These are phyloP conservation scores for Chirona hameri DNA, from an alignment of 2,888 invertebrate genomes.

Conservation along the genomic window DNA sequence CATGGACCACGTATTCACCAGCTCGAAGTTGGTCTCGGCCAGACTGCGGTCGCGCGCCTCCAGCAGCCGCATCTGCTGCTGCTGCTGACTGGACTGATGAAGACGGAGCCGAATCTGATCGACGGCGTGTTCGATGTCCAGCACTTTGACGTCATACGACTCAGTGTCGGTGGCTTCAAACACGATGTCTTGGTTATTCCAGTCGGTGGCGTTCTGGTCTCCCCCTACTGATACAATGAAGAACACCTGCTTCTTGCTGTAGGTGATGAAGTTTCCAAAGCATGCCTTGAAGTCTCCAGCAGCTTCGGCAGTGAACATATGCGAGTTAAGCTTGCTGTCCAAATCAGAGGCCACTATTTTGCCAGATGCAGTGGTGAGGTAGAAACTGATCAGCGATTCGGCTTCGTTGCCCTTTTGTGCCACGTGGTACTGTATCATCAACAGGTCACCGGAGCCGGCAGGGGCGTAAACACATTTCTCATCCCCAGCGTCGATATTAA, in stretches of 20 bases:
- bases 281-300: conserved; percentile 3
- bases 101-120: not conserved
- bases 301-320: not conserved
- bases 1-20: not conserved
- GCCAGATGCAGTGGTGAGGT: not conserved
- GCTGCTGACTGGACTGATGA: not conserved
- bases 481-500: not conserved
- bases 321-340: not conserved
- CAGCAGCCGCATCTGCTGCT: not conserved
- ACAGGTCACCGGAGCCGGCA: not conserved
- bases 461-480: not conserved
- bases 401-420: not conserved
- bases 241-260: not conserved
- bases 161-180: not conserved
- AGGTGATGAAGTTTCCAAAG: not conserved
- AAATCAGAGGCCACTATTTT: not conserved
- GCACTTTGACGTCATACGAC: not conserved
- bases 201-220: not conserved
- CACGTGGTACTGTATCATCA: not conserved
- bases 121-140: not conserved
- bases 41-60: not conserved
- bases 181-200: not conserved
- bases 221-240: not conserved
- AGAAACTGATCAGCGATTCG: not conserved
- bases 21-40: not conserved